phyloP scores from a whole-genome alignment of 2,888 invertebrate species.

The Nebria salina region DNA sequence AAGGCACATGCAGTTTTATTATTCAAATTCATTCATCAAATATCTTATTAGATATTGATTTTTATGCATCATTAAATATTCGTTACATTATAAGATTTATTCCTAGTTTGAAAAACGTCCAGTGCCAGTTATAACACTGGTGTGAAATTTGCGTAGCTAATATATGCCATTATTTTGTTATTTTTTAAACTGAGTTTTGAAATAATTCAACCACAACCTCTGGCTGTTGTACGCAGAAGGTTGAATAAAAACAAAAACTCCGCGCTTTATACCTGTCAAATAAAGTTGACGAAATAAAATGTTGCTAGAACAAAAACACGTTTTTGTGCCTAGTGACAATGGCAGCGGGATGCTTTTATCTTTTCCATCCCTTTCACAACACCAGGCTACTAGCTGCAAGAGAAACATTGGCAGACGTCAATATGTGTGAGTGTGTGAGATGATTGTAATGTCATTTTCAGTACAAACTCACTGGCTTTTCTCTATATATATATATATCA shows the following conservation, averaged over 20 bases:
- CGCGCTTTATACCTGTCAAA: not conserved
- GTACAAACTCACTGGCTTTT: constrained; percentile 1
- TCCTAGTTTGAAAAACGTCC: too few relatives aligned
- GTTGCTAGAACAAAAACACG: not conserved
- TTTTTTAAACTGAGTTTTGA: too few relatives aligned
- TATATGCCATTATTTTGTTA: too few relatives aligned
- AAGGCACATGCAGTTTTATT: too few relatives aligned
- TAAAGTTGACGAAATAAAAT: not conserved
- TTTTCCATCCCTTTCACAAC: not conserved
- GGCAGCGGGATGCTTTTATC: not conserved
- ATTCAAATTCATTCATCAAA: too few relatives aligned
- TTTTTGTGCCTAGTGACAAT: not conserved
- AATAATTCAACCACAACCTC: too few relatives aligned
- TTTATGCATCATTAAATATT: too few relatives aligned
- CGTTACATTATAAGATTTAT: too few relatives aligned
- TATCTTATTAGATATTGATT: too few relatives aligned
- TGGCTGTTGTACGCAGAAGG: not conserved
- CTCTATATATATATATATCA: not conserved
- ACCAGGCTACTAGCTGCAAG: not conserved
- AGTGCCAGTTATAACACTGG: too few relatives aligned
- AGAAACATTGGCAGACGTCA: not conserved
- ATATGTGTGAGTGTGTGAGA: not conserved
- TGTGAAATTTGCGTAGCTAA: too few relatives aligned
- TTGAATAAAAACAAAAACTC: not conserved
- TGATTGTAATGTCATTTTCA: not conserved